Evolutionary conservation across 2,797 vertebrate genomes (phyloP), one percentile per base, ranked within the genome.

Genomic region (Cirrhinus mrigala): DNA sequence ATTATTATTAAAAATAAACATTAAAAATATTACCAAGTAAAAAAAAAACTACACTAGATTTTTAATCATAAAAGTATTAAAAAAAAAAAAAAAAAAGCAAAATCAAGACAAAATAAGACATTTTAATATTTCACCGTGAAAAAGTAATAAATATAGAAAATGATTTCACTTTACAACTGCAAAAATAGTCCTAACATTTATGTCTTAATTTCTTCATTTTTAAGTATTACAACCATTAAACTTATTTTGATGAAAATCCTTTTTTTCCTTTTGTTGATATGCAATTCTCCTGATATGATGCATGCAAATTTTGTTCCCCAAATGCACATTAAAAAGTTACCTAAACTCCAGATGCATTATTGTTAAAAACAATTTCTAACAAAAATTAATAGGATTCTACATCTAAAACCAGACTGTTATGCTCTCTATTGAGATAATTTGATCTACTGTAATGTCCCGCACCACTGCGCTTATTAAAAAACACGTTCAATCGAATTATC

Each of bases 381-480:
- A 56, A 33, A 12, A 56, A 76, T 0, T 6, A 8, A 40, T 4
- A 2, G 14, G 1, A 18, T 9, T 11, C 15, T 14, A 64, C 9
- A 52, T 52, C 4, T 0, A 12, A 60, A 60, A 33, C 5, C 15
- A 24, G n/a, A 64, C 16, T 11, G 15, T n/a, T 33, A n/a, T 24
- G 14, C 44, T n/a, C 46, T 22, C 15, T 20, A 5, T 4, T 22
- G 1, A 44, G 52, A 27, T 73, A 56, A 71, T 22, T 7, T 2
- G 4, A 83, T 83, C 15, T 2, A 5, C 52, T 66, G 29, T 66
- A 76, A 83, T 52, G 44, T 68, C 60, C 82, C 20, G 60, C 73
- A 68, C 29, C 48, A 22, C 70, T 68, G 18, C 12, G 9, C 62
- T 37, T 15, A 33, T 83, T 79, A 79, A 64, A 44, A 79, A 46